Evolutionary conservation across 2,113 vertebrate genomes (phyloP), one percentile per base, ranked within the genome.

Genomic region (Microtus richardsoni): DNA sequence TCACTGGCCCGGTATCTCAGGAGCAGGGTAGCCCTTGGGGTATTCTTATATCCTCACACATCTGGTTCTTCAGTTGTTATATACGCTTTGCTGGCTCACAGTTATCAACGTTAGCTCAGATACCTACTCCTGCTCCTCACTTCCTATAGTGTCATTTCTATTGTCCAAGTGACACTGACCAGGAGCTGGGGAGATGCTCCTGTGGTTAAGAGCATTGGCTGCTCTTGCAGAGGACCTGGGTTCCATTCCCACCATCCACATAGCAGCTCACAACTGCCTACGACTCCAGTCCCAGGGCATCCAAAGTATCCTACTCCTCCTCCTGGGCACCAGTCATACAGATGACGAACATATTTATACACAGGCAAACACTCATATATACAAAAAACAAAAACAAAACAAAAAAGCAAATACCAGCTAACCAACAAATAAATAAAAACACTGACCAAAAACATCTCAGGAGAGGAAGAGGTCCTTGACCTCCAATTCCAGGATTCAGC

Each of bases 21-120:
- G 84, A 39, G 33, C 7, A 60, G 62, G 41, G 28, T 5, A 26
- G 36, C 7, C 28, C 60, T n/a, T 1, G 11, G 21, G 0, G 21
- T 71, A 33, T 14, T 44, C 82, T 22, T 8, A 30, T 0, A 3
- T 0, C 52, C 30, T 6, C 0, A 0, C 0, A 1, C 17, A 3
- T 33, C 21, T 4, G 0, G 2, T 22, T 0, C 33, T 44, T 47
- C 10, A 1, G 1, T 39, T 11, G 28, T 17, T 21, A 4, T 16
- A 12, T 10, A 0, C 1, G 19, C 54, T 19, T 3, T 0, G 13
- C 49, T 74, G 24, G 4, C 19, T 70, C n/a, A 2, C 3, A 36
- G 75, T 41, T 93, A 44, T 89, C 36, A 36, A 21, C 0, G 16
- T 7, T 49, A 19, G 14, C 24, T 44, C 21, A 9, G 2, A 6